Base-by-base conservation (phyloP, 2,888 invertebrate species). In the Eristalis tenax region DNA sequence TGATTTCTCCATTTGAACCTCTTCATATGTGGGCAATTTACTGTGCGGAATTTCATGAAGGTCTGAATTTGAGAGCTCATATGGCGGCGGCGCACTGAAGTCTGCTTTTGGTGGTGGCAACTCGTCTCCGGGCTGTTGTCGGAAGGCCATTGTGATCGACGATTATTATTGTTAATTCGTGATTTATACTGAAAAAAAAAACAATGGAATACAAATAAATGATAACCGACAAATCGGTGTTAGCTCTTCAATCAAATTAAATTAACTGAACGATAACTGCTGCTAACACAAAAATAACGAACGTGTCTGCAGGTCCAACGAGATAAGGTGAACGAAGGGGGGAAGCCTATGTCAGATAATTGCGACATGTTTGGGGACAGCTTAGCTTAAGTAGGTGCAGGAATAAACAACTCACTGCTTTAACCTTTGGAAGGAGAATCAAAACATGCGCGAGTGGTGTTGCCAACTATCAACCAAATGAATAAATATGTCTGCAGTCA, bases 11-110 rank as follows among this genome's bases (percentile, higher is more conserved):
- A 97, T 94, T 92, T 98, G 97, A 70, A 98, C 98, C 93, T 98
- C 98, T 92, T 98, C 98, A 92, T 98, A 98, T 15, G 97, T 97
- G 73, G 92, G 98, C 90, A 98, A 94, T 93, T 97, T 97, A 32
- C 96, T 96, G 88, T 94, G 94, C n/a, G 94, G 94, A 0, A 92
- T 86, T 70, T 91, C 90, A 80, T 91, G 90, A 56, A 89, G 83
- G 80, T 89, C 83, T 89, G 89, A 77, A 79, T 79, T 89, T 26
- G 90, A 90, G 4, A 97, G 95, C 92, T 97, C 97, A 90, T 98
- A 98, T 0, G 97, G 97, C 1, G 98, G 98, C 83, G 97, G 97
- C 64, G 97, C 97, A 57, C 96, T 96, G 91, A 96, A 97, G 91
- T 97, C 97, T 1, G 96, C 95, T 91, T 96, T 96, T 0, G 97